Evolutionary conservation across 2,797 vertebrate genomes (phyloP).

Genomic region (Agapornis canus): DNA sequence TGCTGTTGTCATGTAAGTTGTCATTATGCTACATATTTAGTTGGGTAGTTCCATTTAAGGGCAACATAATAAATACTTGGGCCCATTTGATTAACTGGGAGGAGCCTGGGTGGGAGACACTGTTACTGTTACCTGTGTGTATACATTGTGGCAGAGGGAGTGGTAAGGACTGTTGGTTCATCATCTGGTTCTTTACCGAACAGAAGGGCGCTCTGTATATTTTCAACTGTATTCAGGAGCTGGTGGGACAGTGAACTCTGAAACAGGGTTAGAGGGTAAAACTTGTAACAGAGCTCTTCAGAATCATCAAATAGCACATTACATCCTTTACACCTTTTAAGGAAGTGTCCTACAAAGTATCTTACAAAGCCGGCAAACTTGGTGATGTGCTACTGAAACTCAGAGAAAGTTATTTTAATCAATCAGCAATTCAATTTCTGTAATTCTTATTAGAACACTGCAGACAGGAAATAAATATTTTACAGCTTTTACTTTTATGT

Average conservation of each 20-base stretch:
- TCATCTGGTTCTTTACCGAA: constrained; percentile 77
- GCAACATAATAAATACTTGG: not conserved
- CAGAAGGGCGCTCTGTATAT: constrained; percentile 87
- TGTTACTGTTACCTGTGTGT: constrained; percentile 84
- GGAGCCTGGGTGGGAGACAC: not conserved
- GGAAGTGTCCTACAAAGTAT: too few species aligned
- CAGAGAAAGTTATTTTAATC: not conserved
- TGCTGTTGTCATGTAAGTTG: not conserved
- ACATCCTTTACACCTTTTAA: not conserved
- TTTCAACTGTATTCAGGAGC: constrained; percentile 82
- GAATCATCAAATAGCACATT: not conserved
- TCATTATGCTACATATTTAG: not conserved
- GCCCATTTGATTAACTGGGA: not conserved
- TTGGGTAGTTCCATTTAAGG: not conserved
- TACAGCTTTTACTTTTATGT: not conserved
- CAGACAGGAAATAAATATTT: not conserved
- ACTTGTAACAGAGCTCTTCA: not conserved
- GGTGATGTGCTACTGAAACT: not conserved
- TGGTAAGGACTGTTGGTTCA: constrained; percentile 79
- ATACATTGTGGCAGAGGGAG: constrained; percentile 85
- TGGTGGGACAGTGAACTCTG: constrained; percentile 73
- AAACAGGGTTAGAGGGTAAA: not conserved
- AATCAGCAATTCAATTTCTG: not conserved
- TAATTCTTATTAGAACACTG: not conserved
- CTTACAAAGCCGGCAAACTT: not conserved